Percentiles rank a stretch among this genome's conserved stretches.
Evolutionary conservation across 1,140 invertebrate genomes (phyloP).

Genomic region (Eumaeus atala): DNA sequence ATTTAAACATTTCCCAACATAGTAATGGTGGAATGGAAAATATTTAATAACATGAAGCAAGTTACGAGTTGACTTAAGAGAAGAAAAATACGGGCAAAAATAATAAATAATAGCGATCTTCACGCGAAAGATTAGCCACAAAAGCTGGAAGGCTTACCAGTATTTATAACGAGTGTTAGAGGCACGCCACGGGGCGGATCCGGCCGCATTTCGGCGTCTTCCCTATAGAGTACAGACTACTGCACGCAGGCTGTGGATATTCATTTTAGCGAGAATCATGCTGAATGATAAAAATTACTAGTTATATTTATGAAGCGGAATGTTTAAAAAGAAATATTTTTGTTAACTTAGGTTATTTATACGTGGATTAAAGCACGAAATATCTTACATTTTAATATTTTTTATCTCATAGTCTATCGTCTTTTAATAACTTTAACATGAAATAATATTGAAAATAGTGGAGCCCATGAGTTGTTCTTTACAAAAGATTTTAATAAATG

Average conservation of each 20-base stretch:
- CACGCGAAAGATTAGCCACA: conserved; percentile 71
- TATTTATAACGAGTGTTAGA: conserved; percentile 70
- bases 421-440: too few species aligned
- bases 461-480: too few species aligned
- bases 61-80: conserved; percentile 57
- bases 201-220: conserved; percentile 34
- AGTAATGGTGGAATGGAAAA: conserved; percentile 16
- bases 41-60: conserved; percentile 47
- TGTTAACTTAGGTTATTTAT: too few species aligned
- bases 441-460: too few species aligned
- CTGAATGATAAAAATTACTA: not conserved
- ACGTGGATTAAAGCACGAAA: too few species aligned
- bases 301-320: not conserved
- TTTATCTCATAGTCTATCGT: too few species aligned
- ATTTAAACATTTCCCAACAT: conserved; percentile 5
- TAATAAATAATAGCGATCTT: conserved; percentile 73
- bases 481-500: too few species aligned
- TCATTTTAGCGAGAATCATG: not conserved
- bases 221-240: not conserved
- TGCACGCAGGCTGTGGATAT: not conserved
- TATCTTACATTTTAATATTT: too few species aligned
- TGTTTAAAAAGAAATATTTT: too few species aligned
- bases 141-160: conserved; percentile 66
- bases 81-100: conserved; percentile 62
- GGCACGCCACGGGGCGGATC: conserved; percentile 50